Conservation (phyloP, 2,113 vertebrate genomes). For the Arothron firmamentum region DNA sequence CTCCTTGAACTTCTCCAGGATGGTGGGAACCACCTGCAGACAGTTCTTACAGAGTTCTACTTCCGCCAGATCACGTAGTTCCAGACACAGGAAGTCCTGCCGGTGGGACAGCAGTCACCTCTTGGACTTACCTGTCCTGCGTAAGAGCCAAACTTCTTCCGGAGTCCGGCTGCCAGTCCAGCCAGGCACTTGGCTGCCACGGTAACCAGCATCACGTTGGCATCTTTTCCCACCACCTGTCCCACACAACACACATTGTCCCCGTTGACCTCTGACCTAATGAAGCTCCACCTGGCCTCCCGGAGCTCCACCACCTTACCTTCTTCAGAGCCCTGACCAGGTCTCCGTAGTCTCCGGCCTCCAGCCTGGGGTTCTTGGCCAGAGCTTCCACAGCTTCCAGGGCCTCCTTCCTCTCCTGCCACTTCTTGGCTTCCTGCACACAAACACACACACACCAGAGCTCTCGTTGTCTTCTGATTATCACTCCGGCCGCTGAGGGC, state of each 20-base stretch:
- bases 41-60: background rate
- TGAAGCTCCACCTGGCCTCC: too few relatives aligned
- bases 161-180: constrained; percentile 85
- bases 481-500: too few relatives aligned
- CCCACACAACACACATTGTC: background rate
- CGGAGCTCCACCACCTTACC: constrained; percentile 62
- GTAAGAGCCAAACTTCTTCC: constrained; percentile 97
- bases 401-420: constrained; percentile 98
- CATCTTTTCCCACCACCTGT: constrained; percentile 95
- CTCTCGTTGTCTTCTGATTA: too few relatives aligned
- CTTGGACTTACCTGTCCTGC: constrained; percentile 85
- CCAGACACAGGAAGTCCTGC: too few relatives aligned
- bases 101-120: too few relatives aligned
- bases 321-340: constrained; percentile 93
- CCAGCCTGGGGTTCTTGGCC: constrained; percentile 91
- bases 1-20: constrained; percentile 98
- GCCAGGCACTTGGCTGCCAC: constrained; percentile 94
- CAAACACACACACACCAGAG: constrained; percentile 7
- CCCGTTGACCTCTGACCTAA: background rate
- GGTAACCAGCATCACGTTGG: constrained; percentile 95
- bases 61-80: too few relatives aligned
- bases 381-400: constrained; percentile 88
- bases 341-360: constrained; percentile 93
- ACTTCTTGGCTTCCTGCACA: constrained; percentile 94
- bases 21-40: constrained; percentile 88